Evolutionary conservation across 1,140 invertebrate species (phyloP).

Genomic region (Cydia splendana): DNA sequence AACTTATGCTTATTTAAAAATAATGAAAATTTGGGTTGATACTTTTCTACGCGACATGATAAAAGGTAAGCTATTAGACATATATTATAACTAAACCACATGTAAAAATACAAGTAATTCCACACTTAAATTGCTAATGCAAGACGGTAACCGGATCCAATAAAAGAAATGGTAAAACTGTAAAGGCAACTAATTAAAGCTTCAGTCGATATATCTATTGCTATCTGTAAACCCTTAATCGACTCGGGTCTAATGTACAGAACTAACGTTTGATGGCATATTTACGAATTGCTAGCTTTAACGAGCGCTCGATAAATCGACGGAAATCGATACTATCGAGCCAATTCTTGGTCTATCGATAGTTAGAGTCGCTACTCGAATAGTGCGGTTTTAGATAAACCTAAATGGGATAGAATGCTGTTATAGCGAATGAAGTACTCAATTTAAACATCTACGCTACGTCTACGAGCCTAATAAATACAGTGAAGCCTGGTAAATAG

Average conservation of each 20-base stretch:
- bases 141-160: not conserved
- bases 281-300: conserved; percentile 31
- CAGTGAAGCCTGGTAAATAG: no score
- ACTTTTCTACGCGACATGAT: not conserved
- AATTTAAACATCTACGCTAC: not conserved
- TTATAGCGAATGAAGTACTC: conserved; percentile 10
- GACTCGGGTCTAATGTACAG: conserved; percentile 11
- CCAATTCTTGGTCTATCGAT: conserved; percentile 22
- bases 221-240: conserved; percentile 12
- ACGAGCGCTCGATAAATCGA: conserved; percentile 24
- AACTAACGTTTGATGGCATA: conserved; percentile 25
- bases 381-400: not conserved
- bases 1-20: not conserved
- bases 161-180: not conserved
- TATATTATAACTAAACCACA: no score
- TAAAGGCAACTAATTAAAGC: conserved; percentile 17
- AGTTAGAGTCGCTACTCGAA: conserved; percentile 18
- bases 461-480: not conserved
- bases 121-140: not conserved
- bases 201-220: conserved; percentile 18
- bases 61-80: no score
- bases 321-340: conserved; percentile 25
- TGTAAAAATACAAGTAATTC: not conserved
- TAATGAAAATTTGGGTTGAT: not conserved
- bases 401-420: not conserved